A percentile compares a stretch with the other conserved stretches of the same genome.
Conservation (phyloP, 2,113 vertebrate species). For the Peromyscus californicus region DNA sequence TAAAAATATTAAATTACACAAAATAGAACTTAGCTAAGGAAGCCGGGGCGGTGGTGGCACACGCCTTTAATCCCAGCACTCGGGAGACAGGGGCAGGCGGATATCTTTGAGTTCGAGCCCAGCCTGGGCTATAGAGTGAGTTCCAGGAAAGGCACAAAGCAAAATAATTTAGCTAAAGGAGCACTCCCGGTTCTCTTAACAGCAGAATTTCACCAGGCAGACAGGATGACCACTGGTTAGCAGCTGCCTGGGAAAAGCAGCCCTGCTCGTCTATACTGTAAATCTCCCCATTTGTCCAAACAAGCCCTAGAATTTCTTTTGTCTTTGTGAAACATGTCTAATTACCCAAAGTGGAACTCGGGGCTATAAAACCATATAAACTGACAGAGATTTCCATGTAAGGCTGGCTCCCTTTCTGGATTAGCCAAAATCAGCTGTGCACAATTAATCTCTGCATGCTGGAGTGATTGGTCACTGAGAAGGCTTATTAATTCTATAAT, state of each 20-base stretch:
- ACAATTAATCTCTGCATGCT: neutral
- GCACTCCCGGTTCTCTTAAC: neutral
- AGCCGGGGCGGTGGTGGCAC: too few relatives aligned
- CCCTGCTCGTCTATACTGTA: neutral
- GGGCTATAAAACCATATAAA: neutral
- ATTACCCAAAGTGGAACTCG: neutral
- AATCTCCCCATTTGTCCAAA: neutral
- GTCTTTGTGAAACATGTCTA: neutral
- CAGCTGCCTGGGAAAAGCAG: neutral
- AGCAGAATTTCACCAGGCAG: neutral
- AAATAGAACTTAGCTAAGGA: neutral
- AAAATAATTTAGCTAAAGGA: neutral
- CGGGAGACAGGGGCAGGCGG: too few relatives aligned
- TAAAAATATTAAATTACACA: neutral
- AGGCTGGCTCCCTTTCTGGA: neutral
- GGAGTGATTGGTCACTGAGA: neutral
- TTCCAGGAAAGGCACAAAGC: too few relatives aligned
- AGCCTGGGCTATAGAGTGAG: too few relatives aligned
- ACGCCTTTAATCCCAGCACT: too few relatives aligned
- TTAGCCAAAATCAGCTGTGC: neutral
- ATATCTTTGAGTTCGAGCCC: too few relatives aligned
- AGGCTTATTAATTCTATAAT: neutral
- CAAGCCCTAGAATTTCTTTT: neutral
- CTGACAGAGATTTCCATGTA: too few relatives aligned
- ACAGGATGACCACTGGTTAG: neutral